Conservation (phyloP, 2,888 invertebrate species). For the Metallyticus violacea region DNA sequence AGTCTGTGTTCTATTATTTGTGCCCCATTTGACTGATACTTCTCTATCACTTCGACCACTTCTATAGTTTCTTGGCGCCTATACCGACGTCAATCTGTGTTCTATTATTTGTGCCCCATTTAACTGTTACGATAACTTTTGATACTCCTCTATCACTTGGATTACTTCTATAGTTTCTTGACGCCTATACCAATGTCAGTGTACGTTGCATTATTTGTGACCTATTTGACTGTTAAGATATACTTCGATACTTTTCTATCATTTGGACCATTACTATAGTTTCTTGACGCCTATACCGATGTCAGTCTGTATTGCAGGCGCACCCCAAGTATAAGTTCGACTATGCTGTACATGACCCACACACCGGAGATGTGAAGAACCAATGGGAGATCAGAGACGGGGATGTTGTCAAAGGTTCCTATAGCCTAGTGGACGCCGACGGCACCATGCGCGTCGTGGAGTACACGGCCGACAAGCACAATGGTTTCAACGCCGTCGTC, state of each 20-base stretch:
- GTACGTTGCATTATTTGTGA: not conserved
- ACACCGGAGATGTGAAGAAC: conserved; percentile 26
- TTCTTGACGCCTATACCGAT: not conserved
- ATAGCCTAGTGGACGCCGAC: conserved; percentile 22
- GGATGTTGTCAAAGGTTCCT: conserved; percentile 23
- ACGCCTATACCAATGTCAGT: not conserved
- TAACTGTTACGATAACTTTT: too few species aligned
- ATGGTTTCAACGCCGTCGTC: conserved; percentile 40
- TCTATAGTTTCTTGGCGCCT: too few species aligned
- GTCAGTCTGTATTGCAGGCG: not conserved
- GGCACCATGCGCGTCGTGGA: conserved; percentile 35
- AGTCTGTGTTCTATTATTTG: too few species aligned
- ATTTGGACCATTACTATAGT: too few species aligned
- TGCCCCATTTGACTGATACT: too few species aligned
- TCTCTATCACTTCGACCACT: too few species aligned
- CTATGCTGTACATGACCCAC: conserved; percentile 22
- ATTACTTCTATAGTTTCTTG: not conserved
- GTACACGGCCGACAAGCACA: conserved; percentile 39
- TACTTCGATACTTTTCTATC: too few species aligned
- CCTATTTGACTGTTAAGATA: too few species aligned
- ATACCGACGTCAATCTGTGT: too few species aligned
- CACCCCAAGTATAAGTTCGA: conserved; percentile 24
- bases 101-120: too few species aligned
- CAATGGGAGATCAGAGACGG: conserved; percentile 24
- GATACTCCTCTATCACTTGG: too few species aligned